Base-by-base conservation (phyloP, 2,797 vertebrate genomes). In the Sphaeramia orbicularis region DNA sequence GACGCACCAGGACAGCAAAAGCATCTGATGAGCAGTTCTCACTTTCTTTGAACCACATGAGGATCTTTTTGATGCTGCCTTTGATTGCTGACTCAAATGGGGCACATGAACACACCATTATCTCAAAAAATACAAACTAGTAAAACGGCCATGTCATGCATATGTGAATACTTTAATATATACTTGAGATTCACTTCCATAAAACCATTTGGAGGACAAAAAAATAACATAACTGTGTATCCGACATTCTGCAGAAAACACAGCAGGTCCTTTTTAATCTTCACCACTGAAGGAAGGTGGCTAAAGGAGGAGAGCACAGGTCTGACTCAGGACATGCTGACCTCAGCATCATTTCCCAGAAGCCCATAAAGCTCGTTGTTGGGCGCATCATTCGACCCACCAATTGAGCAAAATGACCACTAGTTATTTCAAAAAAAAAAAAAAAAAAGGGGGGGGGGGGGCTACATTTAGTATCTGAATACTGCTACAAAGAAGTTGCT, bases 311-410 rank as follows among this genome's bases (percentile, higher is more conserved):
- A 27, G 67, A 71, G 70, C 67, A 54, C 86, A 80, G 80, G 78
- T 86, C 86, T 90, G 81, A 81, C 60, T 90, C 83, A 86, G 85
- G 81, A 89, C 75, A 38, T 85, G 89, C 88, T 87, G 91, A 92
- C 75, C 83, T 90, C 82, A 90, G 90, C 89, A 88, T 67, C 61
- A 64, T 86, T 88, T 89, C 89, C 78, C 83, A 90, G 86, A 91
- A 86, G 81, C 82, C 73, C 45, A 67, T 73, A 76, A 86, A 80
- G 86, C 76, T 82, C 54, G 56, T 81, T 71, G 79, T 82, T 76
- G 65, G 74, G 24, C 8, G 40, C 76, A 73, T 90, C 78, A 65
- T 70, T 85, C 48, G 54, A 74, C 73, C 24, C 73, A 75, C 53
- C 40, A 10, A 40, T 68, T 55, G 64, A 65, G 65, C 64, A 74